Conservation (phyloP, 2,888 invertebrate species). For the Bibio marci region DNA sequence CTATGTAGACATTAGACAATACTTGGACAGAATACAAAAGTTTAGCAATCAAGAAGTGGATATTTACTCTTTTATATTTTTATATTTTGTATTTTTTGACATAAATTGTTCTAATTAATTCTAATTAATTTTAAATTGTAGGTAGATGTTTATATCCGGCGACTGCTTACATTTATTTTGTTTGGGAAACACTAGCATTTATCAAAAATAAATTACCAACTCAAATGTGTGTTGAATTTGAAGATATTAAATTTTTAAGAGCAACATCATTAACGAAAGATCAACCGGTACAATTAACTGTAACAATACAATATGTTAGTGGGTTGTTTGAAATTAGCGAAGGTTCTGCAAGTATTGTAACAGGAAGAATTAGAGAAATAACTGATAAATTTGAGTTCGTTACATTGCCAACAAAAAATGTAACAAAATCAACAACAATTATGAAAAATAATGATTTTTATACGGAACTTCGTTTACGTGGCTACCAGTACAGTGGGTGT, state of each 20-base stretch:
- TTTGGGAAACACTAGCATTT: slow-evolving; percentile 64
- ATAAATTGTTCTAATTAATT: too few species aligned
- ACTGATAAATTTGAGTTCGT: slow-evolving; percentile 24
- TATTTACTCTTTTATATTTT: too few species aligned
- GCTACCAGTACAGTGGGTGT: slow-evolving; percentile 39
- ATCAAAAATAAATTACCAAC: slow-evolving; percentile 42
- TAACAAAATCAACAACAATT: too few species aligned
- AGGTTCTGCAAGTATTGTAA: slow-evolving; percentile 48
- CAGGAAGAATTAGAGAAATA: slow-evolving; percentile 45
- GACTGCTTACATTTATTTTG: slow-evolving; percentile 64
- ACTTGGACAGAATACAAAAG: too few species aligned
- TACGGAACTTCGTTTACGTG: slow-evolving; percentile 50
- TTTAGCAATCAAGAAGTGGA: too few species aligned
- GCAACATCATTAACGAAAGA: slow-evolving; percentile 64
- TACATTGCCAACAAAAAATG: slow-evolving; percentile 11
- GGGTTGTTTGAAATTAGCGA: slow-evolving; percentile 49
- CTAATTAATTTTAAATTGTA: too few species aligned
- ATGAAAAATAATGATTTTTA: slow-evolving; percentile 47
- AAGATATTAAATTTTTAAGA: slow-evolving; percentile 65
- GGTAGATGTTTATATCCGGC: slow-evolving; percentile 69
- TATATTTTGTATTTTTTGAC: too few species aligned
- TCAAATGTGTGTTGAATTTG: slow-evolving; percentile 63
- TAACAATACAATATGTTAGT: slow-evolving; percentile 41
- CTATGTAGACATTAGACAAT: too few species aligned
- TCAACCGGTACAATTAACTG: slow-evolving; percentile 32